These are phyloP conservation scores for Drosophila mettleri DNA, from an alignment of 2,888 invertebrate genomes.

Conservation along the genomic window DNA sequence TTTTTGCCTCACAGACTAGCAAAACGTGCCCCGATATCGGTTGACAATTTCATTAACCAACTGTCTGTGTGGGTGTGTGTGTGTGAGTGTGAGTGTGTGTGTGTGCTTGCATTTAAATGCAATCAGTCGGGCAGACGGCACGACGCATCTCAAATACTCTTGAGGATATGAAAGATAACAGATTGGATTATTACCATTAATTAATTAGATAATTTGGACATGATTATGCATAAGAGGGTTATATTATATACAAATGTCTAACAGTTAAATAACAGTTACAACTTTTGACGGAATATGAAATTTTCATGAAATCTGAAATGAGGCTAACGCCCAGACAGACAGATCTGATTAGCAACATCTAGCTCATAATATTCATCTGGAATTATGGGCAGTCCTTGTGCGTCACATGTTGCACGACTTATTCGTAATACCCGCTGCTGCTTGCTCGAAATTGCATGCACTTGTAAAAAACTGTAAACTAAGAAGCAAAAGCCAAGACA, in stretches of 20 bases:
- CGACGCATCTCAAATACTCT: not conserved
- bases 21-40: conserved; percentile 68
- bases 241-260: too few relatives aligned
- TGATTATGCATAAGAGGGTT: too few relatives aligned
- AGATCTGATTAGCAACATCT: too few relatives aligned
- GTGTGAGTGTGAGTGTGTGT: conserved; percentile 6
- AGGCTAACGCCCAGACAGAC: too few relatives aligned
- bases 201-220: too few relatives aligned
- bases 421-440: not conserved
- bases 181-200: not conserved
- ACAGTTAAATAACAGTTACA: too few relatives aligned
- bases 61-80: conserved; percentile 5
- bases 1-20: conserved; percentile 9
- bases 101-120: conserved; percentile 1
- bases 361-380: too few relatives aligned
- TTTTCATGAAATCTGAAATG: too few relatives aligned
- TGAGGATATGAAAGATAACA: too few relatives aligned
- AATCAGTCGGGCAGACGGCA: not conserved
- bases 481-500: conserved; percentile 17
- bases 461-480: conserved; percentile 27
- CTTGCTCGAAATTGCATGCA: conserved; percentile 24
- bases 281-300: too few relatives aligned
- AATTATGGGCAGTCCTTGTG: not conserved
- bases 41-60: conserved; percentile 56
- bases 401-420: not conserved